Evolutionary conservation across 2,888 invertebrate species (phyloP), one percentile per base, ranked within the genome.

Genomic region (Morpho helenor): DNA sequence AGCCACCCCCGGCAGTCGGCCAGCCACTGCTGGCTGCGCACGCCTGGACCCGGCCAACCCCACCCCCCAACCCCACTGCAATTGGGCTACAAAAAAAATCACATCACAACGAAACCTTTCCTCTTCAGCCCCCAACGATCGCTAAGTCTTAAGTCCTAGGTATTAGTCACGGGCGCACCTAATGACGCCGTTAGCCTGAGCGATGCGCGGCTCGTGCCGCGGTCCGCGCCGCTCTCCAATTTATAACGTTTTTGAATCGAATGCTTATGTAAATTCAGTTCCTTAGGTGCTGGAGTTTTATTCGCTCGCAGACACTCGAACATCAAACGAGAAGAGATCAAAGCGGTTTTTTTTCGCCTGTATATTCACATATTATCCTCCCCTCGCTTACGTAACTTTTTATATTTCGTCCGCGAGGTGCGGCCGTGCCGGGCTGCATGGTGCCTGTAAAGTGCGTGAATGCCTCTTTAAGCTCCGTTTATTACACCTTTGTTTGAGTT

Each of bases 1-100:
- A 75, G 71, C 62, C 64, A 72, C 66, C 67, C 66, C 57, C 75
- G 77, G 73, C 77, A 71, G 70, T 71, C 76, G 76, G 77, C 75
- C 69, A 69, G 76, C 70, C 66, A 88, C 89, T 87, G 83, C 78
- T 85, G 85, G 79, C 76, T 82, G 86, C 87, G 87, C 87, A 84
- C 81, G 87, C 87, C 85, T 84, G 82, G 75, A 76, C 86, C 85
- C 85, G 79, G 83, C 77, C 79, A 73, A 62, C 74, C 80, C 79
- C 81, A 76, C 73, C 72, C 78, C 76, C 71, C 64, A 49, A 59
- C 44, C 52, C 66, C 60, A 67, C 65, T 72, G 84, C 87, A 83
- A 82, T 83, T 84, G 82, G 79, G 79, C 79, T 80, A 75, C 80
- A 79, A 68, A 83, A 87, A 87, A 87, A 81, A 75, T 69, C 71